Percentiles rank a stretch among this genome's conserved stretches.
phyloP scores from a whole-genome alignment of 1,140 invertebrate species.

The Ladona fulva region DNA sequence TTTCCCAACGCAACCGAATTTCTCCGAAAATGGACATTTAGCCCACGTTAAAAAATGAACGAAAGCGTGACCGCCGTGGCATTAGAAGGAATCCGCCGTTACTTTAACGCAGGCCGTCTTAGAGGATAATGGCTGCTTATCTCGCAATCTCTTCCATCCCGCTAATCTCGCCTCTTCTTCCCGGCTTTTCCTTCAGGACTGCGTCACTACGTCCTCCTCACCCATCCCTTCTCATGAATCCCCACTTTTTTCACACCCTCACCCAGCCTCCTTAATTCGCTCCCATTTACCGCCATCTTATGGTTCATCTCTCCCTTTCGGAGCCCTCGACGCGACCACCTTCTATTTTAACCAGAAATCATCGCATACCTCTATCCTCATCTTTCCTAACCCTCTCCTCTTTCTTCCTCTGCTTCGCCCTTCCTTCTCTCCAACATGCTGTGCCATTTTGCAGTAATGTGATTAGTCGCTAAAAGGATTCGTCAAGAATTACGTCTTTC shows the following conservation, averaged over 20 bases:
- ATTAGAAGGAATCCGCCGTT: too few species aligned
- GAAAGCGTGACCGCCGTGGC: too few species aligned
- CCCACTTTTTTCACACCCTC: background rate
- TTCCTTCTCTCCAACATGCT: conserved; percentile 12
- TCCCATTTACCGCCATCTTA: background rate
- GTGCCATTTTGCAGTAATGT: background rate
- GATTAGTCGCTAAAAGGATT: conserved; percentile 1
- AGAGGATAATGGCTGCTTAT: conserved; percentile 17
- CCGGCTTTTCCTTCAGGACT: background rate
- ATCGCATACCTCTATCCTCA: conserved; percentile 2
- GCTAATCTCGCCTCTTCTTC: conserved; percentile 1
- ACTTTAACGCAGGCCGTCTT: background rate
- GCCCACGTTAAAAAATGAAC: too few species aligned
- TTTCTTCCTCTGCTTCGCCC: background rate
- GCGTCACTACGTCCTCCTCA: too few species aligned
- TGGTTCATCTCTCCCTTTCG: background rate
- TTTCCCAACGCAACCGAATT: too few species aligned
- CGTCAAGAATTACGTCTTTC: conserved; percentile 1
- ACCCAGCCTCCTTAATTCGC: background rate
- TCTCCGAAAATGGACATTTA: too few species aligned
- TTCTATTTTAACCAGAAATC: too few species aligned
- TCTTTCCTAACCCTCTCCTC: background rate
- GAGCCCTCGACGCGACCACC: background rate
- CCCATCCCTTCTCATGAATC: too few species aligned
- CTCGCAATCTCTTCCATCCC: background rate